Evolutionary conservation across 2,888 invertebrate genomes (phyloP).

Genomic region (Phytoseiulus persimilis): DNA sequence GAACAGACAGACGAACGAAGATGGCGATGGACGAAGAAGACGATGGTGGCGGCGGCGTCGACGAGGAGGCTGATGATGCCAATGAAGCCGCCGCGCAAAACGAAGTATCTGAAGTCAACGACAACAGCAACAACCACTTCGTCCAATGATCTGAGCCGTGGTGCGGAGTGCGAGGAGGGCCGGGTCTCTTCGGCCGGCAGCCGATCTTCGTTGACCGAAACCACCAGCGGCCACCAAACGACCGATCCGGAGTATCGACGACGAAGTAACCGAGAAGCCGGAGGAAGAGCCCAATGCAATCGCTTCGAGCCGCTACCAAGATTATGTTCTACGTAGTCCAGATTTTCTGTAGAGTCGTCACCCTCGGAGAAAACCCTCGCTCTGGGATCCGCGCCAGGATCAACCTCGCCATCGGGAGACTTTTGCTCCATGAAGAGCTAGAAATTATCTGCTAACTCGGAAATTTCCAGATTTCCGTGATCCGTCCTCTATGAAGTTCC

Average conservation of each 20-base stretch:
- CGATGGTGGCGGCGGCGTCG: neutral
- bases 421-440: neutral
- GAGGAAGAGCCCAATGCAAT: neutral
- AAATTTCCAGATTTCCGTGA: too few species aligned
- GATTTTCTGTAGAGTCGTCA: neutral
- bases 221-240: neutral
- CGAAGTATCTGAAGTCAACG: neutral
- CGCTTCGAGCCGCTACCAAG: neutral
- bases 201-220: neutral
- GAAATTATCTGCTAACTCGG: too few species aligned
- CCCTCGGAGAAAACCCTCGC: neutral
- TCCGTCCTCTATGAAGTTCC: too few species aligned
- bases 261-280: neutral
- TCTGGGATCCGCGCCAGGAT: neutral
- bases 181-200: neutral
- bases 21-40: neutral
- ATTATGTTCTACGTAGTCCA: neutral
- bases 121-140: conserved; percentile 5
- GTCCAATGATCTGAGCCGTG: neutral
- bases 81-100: neutral
- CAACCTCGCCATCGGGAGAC: neutral
- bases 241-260: neutral
- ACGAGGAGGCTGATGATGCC: neutral
- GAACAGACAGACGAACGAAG: neutral
- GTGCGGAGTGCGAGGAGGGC: neutral